Conservation (phyloP, 2,113 vertebrate genomes). For the Collichthys lucidus region DNA sequence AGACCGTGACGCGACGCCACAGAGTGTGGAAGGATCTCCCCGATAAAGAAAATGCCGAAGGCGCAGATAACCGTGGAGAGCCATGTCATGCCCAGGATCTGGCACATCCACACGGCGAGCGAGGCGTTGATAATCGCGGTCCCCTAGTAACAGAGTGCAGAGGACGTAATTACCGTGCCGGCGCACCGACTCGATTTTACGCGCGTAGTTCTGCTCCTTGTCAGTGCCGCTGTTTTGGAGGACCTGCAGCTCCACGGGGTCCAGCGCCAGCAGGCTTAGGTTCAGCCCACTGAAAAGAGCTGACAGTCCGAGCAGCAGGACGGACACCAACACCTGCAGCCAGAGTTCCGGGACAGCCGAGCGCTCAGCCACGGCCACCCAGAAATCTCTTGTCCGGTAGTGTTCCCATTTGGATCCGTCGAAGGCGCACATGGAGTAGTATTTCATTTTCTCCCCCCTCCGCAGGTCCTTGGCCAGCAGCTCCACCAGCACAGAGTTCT, state of each 20-base stretch:
- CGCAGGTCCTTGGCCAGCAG: slow-evolving; percentile 90
- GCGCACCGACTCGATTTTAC: slow-evolving; percentile 92
- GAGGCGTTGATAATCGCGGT: slow-evolving; percentile 93
- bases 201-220: slow-evolving; percentile 90
- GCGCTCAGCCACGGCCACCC: slow-evolving; percentile 85
- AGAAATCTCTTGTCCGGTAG: slow-evolving; percentile 89
- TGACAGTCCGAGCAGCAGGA: slow-evolving; percentile 89
- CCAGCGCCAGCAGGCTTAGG: slow-evolving; percentile 91
- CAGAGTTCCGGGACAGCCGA: slow-evolving; percentile 82
- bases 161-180: slow-evolving; percentile 93
- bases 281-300: slow-evolving; percentile 93
- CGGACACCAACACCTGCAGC: slow-evolving; percentile 88
- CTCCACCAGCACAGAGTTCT: slow-evolving; percentile 91
- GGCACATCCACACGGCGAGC: slow-evolving; percentile 92
- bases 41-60: slow-evolving; percentile 91
- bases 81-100: slow-evolving; percentile 90
- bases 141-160: slow-evolving; percentile 92
- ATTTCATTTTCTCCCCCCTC: slow-evolving; percentile 87
- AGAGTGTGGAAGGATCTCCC: slow-evolving; percentile 94
- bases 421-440: slow-evolving; percentile 93
- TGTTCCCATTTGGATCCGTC: slow-evolving; percentile 92
- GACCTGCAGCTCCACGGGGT: slow-evolving; percentile 94
- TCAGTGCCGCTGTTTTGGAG: slow-evolving; percentile 95
- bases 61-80: slow-evolving; percentile 91
- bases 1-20: slow-evolving; percentile 95